These are phyloP conservation scores for Anoncus sp. DNA, from an alignment of 2,888 invertebrate genomes.

Conservation along the genomic window DNA sequence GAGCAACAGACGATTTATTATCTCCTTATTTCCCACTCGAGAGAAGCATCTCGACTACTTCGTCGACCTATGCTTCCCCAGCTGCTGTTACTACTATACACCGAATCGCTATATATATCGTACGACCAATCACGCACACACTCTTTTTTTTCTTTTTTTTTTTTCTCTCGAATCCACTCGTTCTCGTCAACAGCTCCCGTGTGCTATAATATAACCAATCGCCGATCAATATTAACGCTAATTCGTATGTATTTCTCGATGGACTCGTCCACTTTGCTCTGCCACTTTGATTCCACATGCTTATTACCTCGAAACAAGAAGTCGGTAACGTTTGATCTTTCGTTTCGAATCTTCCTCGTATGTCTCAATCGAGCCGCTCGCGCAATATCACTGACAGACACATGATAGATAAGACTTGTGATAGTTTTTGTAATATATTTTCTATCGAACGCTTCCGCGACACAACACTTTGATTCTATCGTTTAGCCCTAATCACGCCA, in stretches of 20 bases:
- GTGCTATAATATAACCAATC: slow-evolving; percentile 27
- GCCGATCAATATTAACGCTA: slow-evolving; percentile 51
- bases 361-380: slow-evolving; percentile 44
- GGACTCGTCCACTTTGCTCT: slow-evolving; percentile 56
- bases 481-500: slow-evolving; percentile 25
- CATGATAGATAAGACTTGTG: slow-evolving; percentile 5
- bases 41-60: slow-evolving; percentile 29
- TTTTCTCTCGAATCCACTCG: slow-evolving; percentile 10
- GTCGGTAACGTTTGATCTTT: slow-evolving; percentile 57
- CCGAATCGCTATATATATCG: slow-evolving; percentile 1
- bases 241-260: slow-evolving; percentile 54
- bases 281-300: slow-evolving; percentile 26
- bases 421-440: slow-evolving; percentile 30
- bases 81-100: neutral
- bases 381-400: slow-evolving; percentile 12
- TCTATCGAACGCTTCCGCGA: slow-evolving; percentile 11
- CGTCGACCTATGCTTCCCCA: slow-evolving; percentile 8
- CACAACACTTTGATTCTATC: slow-evolving; percentile 32
- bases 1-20: slow-evolving; percentile 50
- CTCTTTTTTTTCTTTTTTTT: neutral
- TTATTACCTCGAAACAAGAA: slow-evolving; percentile 8
- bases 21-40: slow-evolving; percentile 37
- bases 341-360: slow-evolving; percentile 21
- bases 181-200: slow-evolving; percentile 39
- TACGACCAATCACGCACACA: neutral